Evolutionary conservation across 2,888 invertebrate species (phyloP).

Genomic region (Aromia moschata): DNA sequence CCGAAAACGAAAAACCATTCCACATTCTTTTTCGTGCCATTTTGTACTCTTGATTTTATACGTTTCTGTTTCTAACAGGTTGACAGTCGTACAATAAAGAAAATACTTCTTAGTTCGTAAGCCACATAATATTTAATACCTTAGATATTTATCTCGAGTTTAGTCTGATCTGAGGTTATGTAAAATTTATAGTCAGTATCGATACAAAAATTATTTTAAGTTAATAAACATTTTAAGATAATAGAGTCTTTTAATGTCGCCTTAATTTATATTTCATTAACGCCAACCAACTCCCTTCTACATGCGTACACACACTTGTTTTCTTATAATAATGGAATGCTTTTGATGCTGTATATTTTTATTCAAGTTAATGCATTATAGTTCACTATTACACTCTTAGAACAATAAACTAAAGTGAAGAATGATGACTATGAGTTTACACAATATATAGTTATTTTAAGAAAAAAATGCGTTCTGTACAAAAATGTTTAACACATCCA

Average conservation of each 20-base stretch:
- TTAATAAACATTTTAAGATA: slow-evolving; percentile 34
- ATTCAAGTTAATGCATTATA: no score
- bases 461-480: no score
- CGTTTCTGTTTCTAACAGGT: slow-evolving; percentile 19
- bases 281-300: no score
- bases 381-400: no score
- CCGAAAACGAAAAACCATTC: slow-evolving; percentile 26
- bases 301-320: no score
- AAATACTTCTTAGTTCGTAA: slow-evolving; percentile 33
- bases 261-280: no score
- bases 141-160: slow-evolving; percentile 31
- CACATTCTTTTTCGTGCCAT: slow-evolving; percentile 27
- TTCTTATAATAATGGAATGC: no score
- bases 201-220: slow-evolving; percentile 30
- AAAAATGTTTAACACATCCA: no score
- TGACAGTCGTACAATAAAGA: slow-evolving; percentile 32
- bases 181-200: slow-evolving; percentile 29
- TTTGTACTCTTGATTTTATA: slow-evolving; percentile 15
- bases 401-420: no score
- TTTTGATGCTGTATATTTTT: no score
- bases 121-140: slow-evolving; percentile 32
- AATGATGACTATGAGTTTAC: no score
- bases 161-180: slow-evolving; percentile 27
- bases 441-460: no score
- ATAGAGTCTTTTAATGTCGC: neutral